These are phyloP conservation scores for Thyatira batis DNA, from an alignment of 2,888 invertebrate genomes.

Conservation along the genomic window DNA sequence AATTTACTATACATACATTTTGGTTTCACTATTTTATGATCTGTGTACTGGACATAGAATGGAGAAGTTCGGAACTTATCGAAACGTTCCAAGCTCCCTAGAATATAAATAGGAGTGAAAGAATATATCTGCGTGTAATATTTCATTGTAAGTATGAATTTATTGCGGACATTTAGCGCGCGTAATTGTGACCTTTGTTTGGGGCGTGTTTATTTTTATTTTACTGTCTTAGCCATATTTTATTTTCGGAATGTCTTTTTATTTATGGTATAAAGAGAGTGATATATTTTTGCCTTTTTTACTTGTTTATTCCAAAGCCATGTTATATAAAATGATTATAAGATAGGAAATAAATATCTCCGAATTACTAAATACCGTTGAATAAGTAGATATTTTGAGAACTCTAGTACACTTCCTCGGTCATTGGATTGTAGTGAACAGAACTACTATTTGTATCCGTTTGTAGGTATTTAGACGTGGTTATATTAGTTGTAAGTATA, in stretches of 20 bases:
- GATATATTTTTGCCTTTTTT: no score
- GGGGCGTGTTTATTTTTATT: neutral
- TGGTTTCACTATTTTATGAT: slow-evolving; percentile 6
- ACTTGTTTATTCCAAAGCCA: no score
- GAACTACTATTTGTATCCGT: no score
- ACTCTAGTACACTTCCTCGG: no score
- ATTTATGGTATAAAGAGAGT: neutral
- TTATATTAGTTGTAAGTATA: no score
- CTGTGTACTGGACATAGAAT: slow-evolving; percentile 15
- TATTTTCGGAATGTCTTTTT: neutral
- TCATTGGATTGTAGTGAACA: no score
- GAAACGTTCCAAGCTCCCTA: slow-evolving; percentile 22
- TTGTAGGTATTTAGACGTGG: no score
- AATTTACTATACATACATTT: no score
- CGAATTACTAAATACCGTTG: no score
- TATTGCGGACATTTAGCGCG: slow-evolving; percentile 12
- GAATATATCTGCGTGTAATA: slow-evolving; percentile 21
- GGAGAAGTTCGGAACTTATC: slow-evolving; percentile 47
- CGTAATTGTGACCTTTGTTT: neutral
- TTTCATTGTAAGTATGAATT: slow-evolving; percentile 20
- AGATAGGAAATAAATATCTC: no score
- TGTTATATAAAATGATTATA: no score
- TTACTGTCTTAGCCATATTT: neutral
- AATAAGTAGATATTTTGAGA: no score
- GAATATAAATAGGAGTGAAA: slow-evolving; percentile 30